A percentile compares a stretch with the other conserved stretches of the same genome.
Evolutionary conservation across 2,888 invertebrate species (phyloP).

Genomic region (Drosophila rubida): DNA sequence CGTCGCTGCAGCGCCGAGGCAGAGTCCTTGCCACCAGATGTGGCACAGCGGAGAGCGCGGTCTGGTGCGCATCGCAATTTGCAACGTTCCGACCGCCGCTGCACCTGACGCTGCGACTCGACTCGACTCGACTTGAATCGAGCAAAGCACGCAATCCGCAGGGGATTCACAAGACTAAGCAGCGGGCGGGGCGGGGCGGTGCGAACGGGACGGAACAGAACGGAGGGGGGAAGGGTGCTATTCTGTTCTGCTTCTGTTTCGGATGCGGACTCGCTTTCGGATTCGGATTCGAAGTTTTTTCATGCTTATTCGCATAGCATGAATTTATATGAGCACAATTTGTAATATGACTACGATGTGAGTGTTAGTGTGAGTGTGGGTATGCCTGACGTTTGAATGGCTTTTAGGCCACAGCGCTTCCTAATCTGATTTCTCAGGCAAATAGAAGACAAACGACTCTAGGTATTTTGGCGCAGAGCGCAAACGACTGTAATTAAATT

Average conservation of each 20-base stretch:
- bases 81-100: constrained; percentile 47
- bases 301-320: constrained; percentile 18
- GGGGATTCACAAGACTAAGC: background rate
- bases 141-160: constrained; percentile 37
- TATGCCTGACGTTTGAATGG: constrained; percentile 25
- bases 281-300: constrained; percentile 3
- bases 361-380: background rate
- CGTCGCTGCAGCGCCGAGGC: constrained; percentile 2
- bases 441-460: background rate
- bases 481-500: background rate
- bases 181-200: background rate
- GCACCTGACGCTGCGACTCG: constrained; percentile 44
- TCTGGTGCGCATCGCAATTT: constrained; percentile 46
- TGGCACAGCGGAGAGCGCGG: constrained; percentile 14
- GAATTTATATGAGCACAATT: constrained; percentile 49
- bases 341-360: constrained; percentile 19
- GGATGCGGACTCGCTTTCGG: background rate
- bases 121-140: background rate
- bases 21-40: constrained; percentile 37
- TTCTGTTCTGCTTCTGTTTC: background rate
- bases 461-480: background rate
- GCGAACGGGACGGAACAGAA: background rate
- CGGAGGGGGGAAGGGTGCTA: background rate
- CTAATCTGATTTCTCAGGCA: constrained; percentile 31
- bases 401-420: constrained; percentile 30